These are phyloP conservation scores for Cephalopholis sonnerati DNA, from an alignment of 2,113 vertebrate genomes.

Conservation along the genomic window DNA sequence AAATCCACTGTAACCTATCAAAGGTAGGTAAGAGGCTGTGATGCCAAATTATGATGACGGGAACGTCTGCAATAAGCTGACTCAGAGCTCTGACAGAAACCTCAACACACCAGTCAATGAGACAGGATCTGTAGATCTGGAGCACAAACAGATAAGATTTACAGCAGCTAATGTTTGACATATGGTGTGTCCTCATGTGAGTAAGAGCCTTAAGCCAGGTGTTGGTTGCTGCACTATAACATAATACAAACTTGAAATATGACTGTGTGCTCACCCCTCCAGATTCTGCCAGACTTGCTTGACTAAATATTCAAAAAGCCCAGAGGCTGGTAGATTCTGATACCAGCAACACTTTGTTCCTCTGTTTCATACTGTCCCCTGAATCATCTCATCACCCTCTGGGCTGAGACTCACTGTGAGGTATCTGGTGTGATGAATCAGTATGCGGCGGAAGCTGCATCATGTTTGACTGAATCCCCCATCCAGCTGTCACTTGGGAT, in stretches of 20 bases:
- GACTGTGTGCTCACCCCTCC: background rate
- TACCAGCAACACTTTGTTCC: background rate
- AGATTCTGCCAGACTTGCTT: background rate
- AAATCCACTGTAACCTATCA: no score
- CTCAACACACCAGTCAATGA: no score
- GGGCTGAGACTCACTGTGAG: background rate
- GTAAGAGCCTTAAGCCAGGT: background rate
- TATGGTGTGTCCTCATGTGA: no score
- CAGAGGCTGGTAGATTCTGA: background rate
- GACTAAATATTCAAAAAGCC: background rate
- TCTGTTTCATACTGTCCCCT: conserved; percentile 6
- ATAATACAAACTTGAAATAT: background rate
- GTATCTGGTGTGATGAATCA: conserved; percentile 30
- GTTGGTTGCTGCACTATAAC: background rate
- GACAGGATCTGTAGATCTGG: no score
- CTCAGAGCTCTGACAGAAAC: no score
- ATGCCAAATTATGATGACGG: no score
- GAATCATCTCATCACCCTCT: conserved; percentile 47
- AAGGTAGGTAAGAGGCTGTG: no score
- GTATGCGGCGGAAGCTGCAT: conserved; percentile 36
- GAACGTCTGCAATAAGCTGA: no score
- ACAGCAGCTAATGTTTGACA: no score
- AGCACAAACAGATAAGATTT: no score
- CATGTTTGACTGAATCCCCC: conserved; percentile 43
- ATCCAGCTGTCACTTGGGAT: conserved; percentile 34